These are phyloP conservation scores for Drosophila koepferae DNA, from an alignment of 2,888 invertebrate species.

Conservation along the genomic window DNA sequence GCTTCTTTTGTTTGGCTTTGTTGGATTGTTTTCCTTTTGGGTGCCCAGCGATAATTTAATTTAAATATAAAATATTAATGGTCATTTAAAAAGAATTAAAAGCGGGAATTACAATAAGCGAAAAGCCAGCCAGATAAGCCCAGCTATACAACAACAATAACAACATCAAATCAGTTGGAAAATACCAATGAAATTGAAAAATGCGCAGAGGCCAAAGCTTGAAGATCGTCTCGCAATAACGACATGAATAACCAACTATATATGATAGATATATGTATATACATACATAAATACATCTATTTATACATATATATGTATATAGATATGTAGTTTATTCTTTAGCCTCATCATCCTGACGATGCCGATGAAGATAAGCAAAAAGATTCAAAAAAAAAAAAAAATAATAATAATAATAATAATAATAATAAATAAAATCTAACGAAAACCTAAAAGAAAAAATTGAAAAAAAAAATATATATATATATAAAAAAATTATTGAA, in stretches of 20 bases:
- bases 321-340: slow-evolving; percentile 27
- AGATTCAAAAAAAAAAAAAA: too few species aligned
- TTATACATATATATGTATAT: neutral
- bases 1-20: slow-evolving; percentile 33
- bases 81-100: slow-evolving; percentile 47
- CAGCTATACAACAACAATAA: neutral
- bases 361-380: slow-evolving; percentile 41
- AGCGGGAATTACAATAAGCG: slow-evolving; percentile 41
- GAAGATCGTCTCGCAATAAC: slow-evolving; percentile 39
- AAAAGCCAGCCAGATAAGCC: slow-evolving; percentile 55
- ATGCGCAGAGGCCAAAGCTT: slow-evolving; percentile 11
- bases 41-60: slow-evolving; percentile 59
- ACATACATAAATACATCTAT: neutral
- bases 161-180: slow-evolving; percentile 34
- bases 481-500: slow-evolving; percentile 9
- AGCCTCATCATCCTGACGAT: slow-evolving; percentile 63
- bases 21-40: slow-evolving; percentile 41
- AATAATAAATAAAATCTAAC: slow-evolving; percentile 30
- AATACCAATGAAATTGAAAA: slow-evolving; percentile 43
- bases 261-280: slow-evolving; percentile 1
- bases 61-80: slow-evolving; percentile 69
- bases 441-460: slow-evolving; percentile 23
- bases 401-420: too few species aligned
- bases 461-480: slow-evolving; percentile 46
- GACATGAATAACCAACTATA: slow-evolving; percentile 49